Conservation (phyloP, 2,797 vertebrate species). For the Cossypha caffra region DNA sequence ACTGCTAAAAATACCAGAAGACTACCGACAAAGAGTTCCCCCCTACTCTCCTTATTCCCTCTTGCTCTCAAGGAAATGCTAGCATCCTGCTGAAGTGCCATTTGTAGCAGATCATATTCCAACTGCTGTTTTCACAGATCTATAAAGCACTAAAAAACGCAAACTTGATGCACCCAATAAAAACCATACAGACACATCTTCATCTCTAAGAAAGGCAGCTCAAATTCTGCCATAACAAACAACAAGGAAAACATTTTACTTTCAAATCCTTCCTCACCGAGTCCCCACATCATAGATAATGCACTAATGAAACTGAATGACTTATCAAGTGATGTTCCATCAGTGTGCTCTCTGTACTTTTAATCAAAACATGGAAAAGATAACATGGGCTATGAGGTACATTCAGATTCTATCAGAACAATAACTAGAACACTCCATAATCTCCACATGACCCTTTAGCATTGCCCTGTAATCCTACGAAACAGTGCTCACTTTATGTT, state of each 20-base stretch:
- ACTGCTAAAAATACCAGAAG: neutral
- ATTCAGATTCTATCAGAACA: neutral
- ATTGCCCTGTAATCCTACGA: neutral
- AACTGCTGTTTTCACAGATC: neutral
- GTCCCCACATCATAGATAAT: neutral
- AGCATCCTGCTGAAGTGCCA: neutral
- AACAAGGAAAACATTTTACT: neutral
- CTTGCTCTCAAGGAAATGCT: neutral
- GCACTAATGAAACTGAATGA: neutral
- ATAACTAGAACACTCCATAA: neutral
- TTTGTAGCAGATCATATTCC: neutral
- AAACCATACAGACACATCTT: neutral
- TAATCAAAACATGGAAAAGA: neutral
- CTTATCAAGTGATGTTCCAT: neutral
- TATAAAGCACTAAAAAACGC: neutral
- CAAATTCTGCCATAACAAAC: neutral
- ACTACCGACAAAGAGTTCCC: neutral
- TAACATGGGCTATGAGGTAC: neutral
- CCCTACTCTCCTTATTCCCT: neutral
- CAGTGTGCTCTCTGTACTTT: neutral
- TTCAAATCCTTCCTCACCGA: neutral
- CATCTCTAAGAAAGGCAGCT: neutral
- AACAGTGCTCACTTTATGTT: neutral
- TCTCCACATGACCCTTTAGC: neutral
- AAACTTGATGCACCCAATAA: neutral